These are phyloP conservation scores for Percopsis omiscomaycus DNA, from an alignment of 2,797 vertebrate species.

Conservation along the genomic window DNA sequence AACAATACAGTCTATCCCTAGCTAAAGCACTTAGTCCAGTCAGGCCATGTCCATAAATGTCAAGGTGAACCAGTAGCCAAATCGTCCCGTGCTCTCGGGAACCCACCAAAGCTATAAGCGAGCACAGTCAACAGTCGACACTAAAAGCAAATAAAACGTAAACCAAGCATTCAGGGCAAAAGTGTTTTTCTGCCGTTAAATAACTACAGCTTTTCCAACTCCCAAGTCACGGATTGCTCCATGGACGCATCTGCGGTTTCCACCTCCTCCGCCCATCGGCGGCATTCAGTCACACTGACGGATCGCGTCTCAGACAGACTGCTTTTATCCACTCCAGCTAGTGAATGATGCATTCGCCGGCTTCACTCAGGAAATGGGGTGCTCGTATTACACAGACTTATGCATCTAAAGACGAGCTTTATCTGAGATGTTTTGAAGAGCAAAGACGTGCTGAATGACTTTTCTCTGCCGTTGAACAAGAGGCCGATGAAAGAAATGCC, in stretches of 20 bases:
- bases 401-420: conserved; percentile 54
- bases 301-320: conserved; percentile 35
- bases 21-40: too few relatives aligned
- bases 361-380: conserved; percentile 31
- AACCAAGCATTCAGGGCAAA: background rate
- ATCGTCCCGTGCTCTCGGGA: background rate
- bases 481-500: conserved; percentile 58
- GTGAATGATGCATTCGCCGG: conserved; percentile 43
- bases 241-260: conserved; percentile 41
- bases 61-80: too few relatives aligned
- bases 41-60: too few relatives aligned
- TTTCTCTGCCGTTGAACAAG: conserved; percentile 44
- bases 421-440: conserved; percentile 55
- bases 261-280: conserved; percentile 11
- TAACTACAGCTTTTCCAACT: conserved; percentile 17
- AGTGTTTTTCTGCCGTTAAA: conserved; percentile 8
- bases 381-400: conserved; percentile 58
- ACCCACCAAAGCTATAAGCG: conserved; percentile 8
- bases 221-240: background rate
- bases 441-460: conserved; percentile 41
- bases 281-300: conserved; percentile 40
- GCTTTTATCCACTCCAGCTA: conserved; percentile 41
- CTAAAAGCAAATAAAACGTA: background rate
- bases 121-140: background rate
- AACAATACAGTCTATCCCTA: too few relatives aligned